Conservation (phyloP, 2,888 invertebrate species). For the Aphodius sticticus region DNA sequence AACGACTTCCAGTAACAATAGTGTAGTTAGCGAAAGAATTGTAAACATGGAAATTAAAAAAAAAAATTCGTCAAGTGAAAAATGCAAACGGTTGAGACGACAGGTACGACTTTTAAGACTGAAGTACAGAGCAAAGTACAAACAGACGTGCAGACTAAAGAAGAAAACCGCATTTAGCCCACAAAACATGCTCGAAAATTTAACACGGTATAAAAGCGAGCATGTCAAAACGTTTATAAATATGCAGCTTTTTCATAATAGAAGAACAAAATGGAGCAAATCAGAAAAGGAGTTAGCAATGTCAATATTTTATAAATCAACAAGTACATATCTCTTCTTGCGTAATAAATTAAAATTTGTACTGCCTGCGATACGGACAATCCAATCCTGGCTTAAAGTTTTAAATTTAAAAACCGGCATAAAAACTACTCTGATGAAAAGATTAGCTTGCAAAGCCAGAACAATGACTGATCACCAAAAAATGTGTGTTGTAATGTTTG, state of each 20-base stretch:
- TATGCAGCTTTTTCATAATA: conserved; percentile 42
- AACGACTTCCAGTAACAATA: background rate
- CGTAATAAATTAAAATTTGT: conserved; percentile 40
- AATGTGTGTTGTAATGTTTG: conserved; percentile 41
- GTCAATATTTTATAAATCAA: conserved; percentile 48
- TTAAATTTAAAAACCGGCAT: conserved; percentile 42
- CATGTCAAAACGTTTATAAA: conserved; percentile 26
- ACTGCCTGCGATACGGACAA: conserved; percentile 44
- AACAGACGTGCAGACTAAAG: conserved; percentile 1
- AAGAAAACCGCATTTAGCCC: background rate
- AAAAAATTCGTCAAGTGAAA: background rate
- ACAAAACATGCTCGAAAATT: background rate
- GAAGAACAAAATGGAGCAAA: conserved; percentile 44
- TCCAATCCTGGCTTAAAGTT: conserved; percentile 45
- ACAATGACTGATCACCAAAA: conserved; percentile 43
- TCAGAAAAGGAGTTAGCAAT: conserved; percentile 38
- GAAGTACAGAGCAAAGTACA: conserved; percentile 5
- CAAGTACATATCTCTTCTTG: conserved; percentile 45
- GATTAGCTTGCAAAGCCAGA: conserved; percentile 39
- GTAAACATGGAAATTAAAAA: too few relatives aligned
- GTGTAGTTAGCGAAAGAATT: too few relatives aligned
- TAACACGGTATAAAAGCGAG: conserved; percentile 9
- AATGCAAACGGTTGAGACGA: background rate
- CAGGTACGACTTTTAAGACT: background rate
- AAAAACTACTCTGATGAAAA: conserved; percentile 21